Conservation (phyloP, 2,113 vertebrate species). For the Ictalurus punctatus region DNA sequence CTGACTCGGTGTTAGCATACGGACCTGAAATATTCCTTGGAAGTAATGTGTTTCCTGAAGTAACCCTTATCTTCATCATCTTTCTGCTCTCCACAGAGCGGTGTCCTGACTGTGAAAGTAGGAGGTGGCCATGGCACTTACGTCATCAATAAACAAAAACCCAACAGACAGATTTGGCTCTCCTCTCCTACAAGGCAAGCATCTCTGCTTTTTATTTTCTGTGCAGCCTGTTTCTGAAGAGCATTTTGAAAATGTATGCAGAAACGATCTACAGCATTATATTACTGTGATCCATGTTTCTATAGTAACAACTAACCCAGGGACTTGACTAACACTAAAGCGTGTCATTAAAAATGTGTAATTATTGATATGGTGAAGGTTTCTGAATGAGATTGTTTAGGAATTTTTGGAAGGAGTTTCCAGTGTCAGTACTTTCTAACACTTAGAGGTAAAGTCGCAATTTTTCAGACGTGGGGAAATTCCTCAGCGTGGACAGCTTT, state of each 20-base stretch:
- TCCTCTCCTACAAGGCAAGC: constrained; percentile 90
- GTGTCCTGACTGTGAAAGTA: constrained; percentile 88
- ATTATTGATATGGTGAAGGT: background rate
- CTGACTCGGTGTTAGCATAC: background rate
- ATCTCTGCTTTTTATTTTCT: background rate
- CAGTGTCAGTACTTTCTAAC: background rate
- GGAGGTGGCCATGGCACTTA: constrained; percentile 87
- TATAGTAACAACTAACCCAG: background rate
- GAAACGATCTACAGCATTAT: background rate
- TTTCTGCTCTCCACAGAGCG: constrained; percentile 71
- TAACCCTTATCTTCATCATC: background rate
- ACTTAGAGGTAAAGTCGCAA: background rate
- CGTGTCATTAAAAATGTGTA: background rate
- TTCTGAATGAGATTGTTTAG: background rate
- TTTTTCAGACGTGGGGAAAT: background rate
- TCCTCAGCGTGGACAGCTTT: background rate
- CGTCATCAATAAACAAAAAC: constrained; percentile 96
- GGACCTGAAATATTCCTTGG: background rate
- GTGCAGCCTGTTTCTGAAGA: background rate
- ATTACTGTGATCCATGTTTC: background rate
- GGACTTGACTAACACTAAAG: background rate
- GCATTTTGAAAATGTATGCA: background rate
- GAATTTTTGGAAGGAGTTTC: background rate
- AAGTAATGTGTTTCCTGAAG: background rate
- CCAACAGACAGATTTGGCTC: constrained; percentile 95